Evolutionary conservation across 2,797 vertebrate species (phyloP), one percentile per base, ranked within the genome.

Genomic region (Anguilla marmorata): DNA sequence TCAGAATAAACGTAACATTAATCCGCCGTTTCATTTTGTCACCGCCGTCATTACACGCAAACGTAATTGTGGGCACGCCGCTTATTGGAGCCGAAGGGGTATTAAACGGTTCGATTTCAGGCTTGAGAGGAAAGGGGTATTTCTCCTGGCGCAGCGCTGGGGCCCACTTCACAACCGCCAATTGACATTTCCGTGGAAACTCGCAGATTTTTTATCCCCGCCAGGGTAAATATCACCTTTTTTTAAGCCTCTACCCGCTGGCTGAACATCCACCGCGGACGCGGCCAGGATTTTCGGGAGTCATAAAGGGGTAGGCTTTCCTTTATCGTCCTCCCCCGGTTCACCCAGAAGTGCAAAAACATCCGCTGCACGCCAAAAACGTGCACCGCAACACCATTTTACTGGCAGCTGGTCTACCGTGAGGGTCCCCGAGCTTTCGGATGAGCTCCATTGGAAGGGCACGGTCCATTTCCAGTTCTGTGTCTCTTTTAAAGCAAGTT

Each of bases 151-250:
- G 74, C 88, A 45, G 37, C 88, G 91, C 92, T 19, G 3, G 37
- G 76, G 16, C 72, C 30, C 72, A 80, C 76, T 80, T 80, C 48
- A n/a, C 41, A 8, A 80, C 76, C 33, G 9, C 9, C 5, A 2
- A 80, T 9, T 24, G 76, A 80, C 37, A 48, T 93, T 80, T 93
- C 91, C 91, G 91, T 93, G 93, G 93, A 94, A 94, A 92, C 76
- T 83, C 91, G 85, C 79, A 84, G 88, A 90, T 37, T 37, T 90
- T 85, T 91, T 45, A 14, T 11, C 69, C 74, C 9, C 52, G 93
- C 94, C 94, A 95, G 94, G 79, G 85, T 92, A 93, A 95, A 95
- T 92, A 94, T 93, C 92, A 94, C 92, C 91, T 94, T 88, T 9
- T 88, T 9, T 48, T 86, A 92, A 89, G 0, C 88, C 79, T 92